Evolutionary conservation across 2,888 invertebrate genomes (phyloP).

Genomic region (Micropterix aruncella): DNA sequence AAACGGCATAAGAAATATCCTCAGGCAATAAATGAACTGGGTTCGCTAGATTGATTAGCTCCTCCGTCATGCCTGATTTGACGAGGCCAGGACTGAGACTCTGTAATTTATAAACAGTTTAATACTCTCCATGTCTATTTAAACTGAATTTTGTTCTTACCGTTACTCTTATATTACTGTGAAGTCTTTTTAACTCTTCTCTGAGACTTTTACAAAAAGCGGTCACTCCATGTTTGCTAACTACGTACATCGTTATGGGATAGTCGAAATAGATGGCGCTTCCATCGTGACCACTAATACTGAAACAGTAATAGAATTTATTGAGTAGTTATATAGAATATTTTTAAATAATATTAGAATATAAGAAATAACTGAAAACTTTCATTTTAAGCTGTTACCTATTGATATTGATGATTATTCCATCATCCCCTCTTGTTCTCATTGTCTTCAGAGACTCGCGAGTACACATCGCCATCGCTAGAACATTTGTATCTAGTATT

Average conservation of each 20-base stretch:
- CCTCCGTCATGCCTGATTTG: slow-evolving; percentile 20
- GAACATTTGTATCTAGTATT: slow-evolving; percentile 36
- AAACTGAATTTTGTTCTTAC: too few species aligned
- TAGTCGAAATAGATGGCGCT: not conserved
- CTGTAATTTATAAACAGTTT: too few species aligned
- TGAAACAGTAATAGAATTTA: too few species aligned
- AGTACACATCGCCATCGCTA: slow-evolving; percentile 40
- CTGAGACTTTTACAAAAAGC: slow-evolving; percentile 16
- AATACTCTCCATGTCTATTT: too few species aligned
- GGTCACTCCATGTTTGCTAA: slow-evolving; percentile 18
- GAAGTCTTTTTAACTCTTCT: slow-evolving; percentile 14
- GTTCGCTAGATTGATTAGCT: slow-evolving; percentile 25
- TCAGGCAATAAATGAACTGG: slow-evolving; percentile 22
- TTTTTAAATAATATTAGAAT: too few species aligned
- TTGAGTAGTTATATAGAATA: too few species aligned
- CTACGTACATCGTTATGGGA: slow-evolving; percentile 15
- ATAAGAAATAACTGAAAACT: not conserved
- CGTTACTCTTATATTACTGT: slow-evolving; percentile 15
- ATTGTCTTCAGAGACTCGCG: slow-evolving; percentile 40
- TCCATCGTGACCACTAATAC: slow-evolving; percentile 7
- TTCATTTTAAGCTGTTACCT: slow-evolving; percentile 30
- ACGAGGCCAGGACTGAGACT: slow-evolving; percentile 23
- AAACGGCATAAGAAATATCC: slow-evolving; percentile 38
- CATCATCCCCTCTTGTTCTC: slow-evolving; percentile 30
- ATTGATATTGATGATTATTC: slow-evolving; percentile 46